Evolutionary conservation across 2,888 invertebrate species (phyloP).

Genomic region (Cotesia congregata): DNA sequence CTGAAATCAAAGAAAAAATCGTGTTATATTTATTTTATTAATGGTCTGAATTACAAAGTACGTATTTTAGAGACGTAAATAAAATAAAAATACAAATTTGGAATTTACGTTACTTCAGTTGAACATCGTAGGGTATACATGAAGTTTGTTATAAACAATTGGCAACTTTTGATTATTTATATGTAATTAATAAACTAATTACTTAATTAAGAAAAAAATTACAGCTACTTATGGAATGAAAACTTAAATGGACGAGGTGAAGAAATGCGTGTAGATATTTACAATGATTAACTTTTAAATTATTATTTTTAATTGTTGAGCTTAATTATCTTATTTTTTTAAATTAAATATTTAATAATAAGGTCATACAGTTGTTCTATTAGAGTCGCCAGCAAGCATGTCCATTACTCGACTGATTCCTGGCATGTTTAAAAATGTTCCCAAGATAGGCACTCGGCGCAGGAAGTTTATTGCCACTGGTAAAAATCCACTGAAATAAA

Average conservation of each 20-base stretch:
- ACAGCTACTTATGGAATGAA: slow-evolving; percentile 14
- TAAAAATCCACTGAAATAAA: slow-evolving; percentile 88
- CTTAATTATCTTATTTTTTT: slow-evolving; percentile 23
- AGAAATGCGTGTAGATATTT: slow-evolving; percentile 37
- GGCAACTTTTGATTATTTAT: not conserved
- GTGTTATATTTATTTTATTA: slow-evolving; percentile 13
- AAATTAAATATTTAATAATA: slow-evolving; percentile 42
- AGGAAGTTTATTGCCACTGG: slow-evolving; percentile 97
- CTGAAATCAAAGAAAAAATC: slow-evolving; percentile 43
- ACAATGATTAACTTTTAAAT: slow-evolving; percentile 31
- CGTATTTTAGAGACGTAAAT: slow-evolving; percentile 5
- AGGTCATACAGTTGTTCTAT: slow-evolving; percentile 85
- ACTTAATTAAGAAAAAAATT: slow-evolving; percentile 18
- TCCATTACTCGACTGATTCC: slow-evolving; percentile 89
- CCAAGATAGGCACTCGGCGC: slow-evolving; percentile 91
- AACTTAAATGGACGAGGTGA: slow-evolving; percentile 1
- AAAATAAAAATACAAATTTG: not conserved
- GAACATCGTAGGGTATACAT: not conserved
- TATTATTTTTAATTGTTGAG: slow-evolving; percentile 57
- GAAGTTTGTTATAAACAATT: not conserved
- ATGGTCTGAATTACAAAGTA: slow-evolving; percentile 24
- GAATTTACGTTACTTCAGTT: not conserved
- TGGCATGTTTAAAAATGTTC: slow-evolving; percentile 89
- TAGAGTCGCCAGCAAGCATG: slow-evolving; percentile 85
- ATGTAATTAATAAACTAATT: slow-evolving; percentile 4